Evolutionary conservation across 2,113 vertebrate genomes (phyloP).

Genomic region (Gallinago media): DNA sequence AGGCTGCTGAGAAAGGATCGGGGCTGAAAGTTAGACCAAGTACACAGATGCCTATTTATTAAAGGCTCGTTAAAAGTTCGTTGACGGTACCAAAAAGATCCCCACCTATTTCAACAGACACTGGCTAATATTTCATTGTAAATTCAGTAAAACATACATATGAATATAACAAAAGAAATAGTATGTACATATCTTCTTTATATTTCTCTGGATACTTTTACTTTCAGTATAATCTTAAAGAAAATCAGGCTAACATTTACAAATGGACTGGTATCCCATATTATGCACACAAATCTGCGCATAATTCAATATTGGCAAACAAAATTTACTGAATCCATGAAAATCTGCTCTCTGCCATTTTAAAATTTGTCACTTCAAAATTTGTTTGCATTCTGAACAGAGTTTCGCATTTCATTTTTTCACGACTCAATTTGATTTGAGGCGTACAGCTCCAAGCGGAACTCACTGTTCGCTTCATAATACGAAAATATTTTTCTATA

Average conservation of each 20-base stretch:
- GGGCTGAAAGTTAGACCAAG: neutral
- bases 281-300: neutral
- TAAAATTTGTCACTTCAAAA: neutral
- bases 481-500: neutral
- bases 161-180: too few relatives aligned
- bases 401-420: neutral
- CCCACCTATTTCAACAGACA: neutral
- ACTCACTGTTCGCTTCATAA: neutral
- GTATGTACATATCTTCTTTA: neutral
- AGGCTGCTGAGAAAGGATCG: neutral
- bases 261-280: neutral
- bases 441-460: neutral
- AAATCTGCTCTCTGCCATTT: neutral
- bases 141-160: neutral
- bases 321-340: neutral
- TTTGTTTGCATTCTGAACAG: neutral
- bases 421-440: neutral
- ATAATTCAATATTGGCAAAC: neutral
- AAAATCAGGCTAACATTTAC: neutral
- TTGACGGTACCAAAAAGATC: neutral
- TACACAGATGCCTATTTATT: neutral
- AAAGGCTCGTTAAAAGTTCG: neutral
- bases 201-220: neutral
- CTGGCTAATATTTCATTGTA: neutral
- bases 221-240: neutral